Base-by-base conservation (phyloP, 2,113 vertebrate species). In the Odobenus rosmarus region DNA sequence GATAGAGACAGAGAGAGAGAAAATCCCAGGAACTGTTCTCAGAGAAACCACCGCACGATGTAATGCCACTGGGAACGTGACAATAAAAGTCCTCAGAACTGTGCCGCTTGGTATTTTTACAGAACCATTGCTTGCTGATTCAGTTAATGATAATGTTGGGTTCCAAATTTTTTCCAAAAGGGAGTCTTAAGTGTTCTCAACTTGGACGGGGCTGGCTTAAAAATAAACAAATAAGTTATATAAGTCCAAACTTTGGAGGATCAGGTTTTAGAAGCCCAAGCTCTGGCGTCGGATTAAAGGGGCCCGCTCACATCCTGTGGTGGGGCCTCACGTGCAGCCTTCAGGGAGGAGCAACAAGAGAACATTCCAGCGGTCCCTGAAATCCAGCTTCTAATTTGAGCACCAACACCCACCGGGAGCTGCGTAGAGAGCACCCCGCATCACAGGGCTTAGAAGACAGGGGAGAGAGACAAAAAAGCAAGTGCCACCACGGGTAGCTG, bases 201-300 rank as follows among this genome's bases (percentile, higher is more conserved):
- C 77, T 97, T 98, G 97, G 97, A 96, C 19, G 31, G 82, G 51
- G 76, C 72, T 83, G 80, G 81, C 96, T 97, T 98, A 81, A 98
- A 98, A 98, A 97, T 96, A 98, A 98, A 98, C 97, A 98, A 98
- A 97, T 97, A 98, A 96, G 98, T 98, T 98, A 98, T 67, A 80
- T 98, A 98, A 98, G 97, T 91, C 92, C 80, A 92, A 19, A 88
- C 88, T 96, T 93, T 88, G 84, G 92, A 93, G 87, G 92, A 62
- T 94, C 0, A 0, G 87, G 71, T 95, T 95, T 91, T 94, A 61
- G 91, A 97, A 96, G 81, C 84, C 84, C 53, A 96, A 67, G 49
- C 76, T 59, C 51, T 21, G 64, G 67, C 16, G 51, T 31, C 53
- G 55, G 93, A 93, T 85, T 67, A 82, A 84, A 96, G 91, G 59